Conservation (phyloP, 2,797 vertebrate species). For the Microctenopoma stevenorrisi region DNA sequence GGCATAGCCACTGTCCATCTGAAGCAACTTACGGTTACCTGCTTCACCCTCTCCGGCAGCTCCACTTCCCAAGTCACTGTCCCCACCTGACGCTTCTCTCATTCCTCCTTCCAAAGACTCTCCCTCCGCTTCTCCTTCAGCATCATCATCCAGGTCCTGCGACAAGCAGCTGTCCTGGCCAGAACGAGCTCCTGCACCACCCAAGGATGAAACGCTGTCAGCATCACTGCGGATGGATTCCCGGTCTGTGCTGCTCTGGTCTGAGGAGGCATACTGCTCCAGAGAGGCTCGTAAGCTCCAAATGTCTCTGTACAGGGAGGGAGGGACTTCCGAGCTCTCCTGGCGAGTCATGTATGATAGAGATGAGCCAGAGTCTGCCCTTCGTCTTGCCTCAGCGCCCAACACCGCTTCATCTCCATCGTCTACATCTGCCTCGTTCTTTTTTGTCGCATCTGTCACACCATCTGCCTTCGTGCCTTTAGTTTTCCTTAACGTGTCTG, state of each 20-base stretch:
- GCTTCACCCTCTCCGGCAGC: constrained; percentile 81
- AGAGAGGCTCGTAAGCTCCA: constrained; percentile 96
- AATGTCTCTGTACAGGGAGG: constrained; percentile 90
- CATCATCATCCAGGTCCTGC: constrained; percentile 86
- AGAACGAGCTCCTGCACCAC: constrained; percentile 74
- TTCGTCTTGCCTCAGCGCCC: constrained; percentile 58
- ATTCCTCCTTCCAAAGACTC: constrained; percentile 45
- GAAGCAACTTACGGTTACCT: constrained; percentile 90
- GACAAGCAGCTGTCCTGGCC: constrained; percentile 80
- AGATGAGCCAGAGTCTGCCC: constrained; percentile 64
- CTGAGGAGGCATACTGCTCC: constrained; percentile 91
- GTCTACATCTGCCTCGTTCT: constrained; percentile 50
- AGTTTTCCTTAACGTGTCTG: constrained; percentile 32
- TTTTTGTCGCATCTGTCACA: constrained; percentile 25
- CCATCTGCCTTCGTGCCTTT: constrained; percentile 17
- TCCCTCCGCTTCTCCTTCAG: constrained; percentile 76
- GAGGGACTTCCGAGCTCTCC: constrained; percentile 81
- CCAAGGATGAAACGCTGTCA: constrained; percentile 88
- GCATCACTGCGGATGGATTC: constrained; percentile 93
- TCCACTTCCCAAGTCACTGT: constrained; percentile 60
- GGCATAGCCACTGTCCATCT: constrained; percentile 98
- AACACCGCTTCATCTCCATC: constrained; percentile 59
- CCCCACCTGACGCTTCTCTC: constrained; percentile 62
- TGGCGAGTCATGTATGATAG: constrained; percentile 64
- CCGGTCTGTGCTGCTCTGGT: constrained; percentile 93